A percentile compares a stretch with the other conserved stretches of the same genome.
Conservation (phyloP, 2,113 vertebrate species). For the Dromas ardeola region DNA sequence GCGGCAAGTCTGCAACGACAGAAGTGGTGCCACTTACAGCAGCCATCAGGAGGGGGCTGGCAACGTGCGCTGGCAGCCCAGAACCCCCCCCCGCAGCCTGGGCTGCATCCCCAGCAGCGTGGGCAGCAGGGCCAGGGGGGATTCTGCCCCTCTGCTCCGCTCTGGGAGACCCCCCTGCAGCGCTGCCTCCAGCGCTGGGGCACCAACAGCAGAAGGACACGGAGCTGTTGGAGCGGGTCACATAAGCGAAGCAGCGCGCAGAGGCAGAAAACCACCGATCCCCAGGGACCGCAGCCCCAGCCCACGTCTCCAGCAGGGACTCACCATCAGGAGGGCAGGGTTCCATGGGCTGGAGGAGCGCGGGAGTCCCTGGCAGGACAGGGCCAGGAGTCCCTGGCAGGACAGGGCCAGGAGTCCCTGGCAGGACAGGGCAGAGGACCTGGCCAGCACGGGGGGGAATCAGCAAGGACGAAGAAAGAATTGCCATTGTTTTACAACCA, state of each 20-base stretch:
- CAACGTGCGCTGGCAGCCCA: no score
- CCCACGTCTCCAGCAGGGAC: background rate
- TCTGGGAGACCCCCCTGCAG: background rate
- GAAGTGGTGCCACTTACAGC: background rate
- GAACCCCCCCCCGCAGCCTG: no score
- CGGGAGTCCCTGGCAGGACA: no score
- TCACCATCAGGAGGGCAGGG: background rate
- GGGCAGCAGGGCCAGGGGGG: no score
- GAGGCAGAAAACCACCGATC: background rate
- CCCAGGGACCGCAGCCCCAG: background rate
- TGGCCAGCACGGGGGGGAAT: no score
- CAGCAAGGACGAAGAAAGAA: background rate
- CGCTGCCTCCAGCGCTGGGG: background rate
- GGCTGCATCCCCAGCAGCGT: no score
- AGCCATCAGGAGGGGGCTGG: no score
- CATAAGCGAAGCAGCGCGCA: rapidly evolving
- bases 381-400: no score
- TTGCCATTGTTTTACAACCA: background rate
- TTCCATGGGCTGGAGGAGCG: background rate
- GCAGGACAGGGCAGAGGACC: background rate
- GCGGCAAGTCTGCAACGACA: background rate
- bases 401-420: no score
- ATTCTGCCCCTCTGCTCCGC: no score
- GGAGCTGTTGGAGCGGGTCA: background rate
- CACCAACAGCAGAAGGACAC: background rate